Conservation (phyloP, 2,113 vertebrate species). For the Uria aalge region DNA sequence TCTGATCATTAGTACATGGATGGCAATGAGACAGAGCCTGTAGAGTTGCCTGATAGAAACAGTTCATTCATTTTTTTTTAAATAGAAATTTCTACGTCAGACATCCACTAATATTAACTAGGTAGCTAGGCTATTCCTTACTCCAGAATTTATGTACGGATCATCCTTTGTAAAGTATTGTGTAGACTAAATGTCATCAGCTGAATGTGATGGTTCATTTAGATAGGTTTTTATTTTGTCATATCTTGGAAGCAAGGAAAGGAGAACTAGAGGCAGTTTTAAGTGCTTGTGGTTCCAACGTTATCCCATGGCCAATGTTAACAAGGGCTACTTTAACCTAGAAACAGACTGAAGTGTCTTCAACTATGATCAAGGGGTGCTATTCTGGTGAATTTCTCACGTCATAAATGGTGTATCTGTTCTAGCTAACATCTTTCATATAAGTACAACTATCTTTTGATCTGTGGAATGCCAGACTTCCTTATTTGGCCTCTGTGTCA, state of each 20-base stretch:
- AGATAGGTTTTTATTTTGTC: background rate
- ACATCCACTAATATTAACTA: background rate
- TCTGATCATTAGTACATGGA: background rate
- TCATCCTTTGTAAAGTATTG: background rate
- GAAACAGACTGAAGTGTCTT: background rate
- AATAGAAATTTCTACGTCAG: background rate
- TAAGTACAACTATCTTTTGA: background rate
- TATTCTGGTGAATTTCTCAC: background rate
- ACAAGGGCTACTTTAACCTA: background rate
- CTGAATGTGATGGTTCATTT: background rate
- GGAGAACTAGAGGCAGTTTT: background rate
- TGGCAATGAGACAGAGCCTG: background rate
- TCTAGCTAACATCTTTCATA: background rate
- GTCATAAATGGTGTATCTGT: background rate
- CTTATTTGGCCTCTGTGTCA: background rate
- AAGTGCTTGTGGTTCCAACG: background rate
- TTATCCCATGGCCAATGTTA: background rate
- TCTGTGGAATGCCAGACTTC: background rate
- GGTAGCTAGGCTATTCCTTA: background rate
- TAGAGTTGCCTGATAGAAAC: background rate
- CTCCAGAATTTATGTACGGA: accelerated
- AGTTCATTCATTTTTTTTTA: background rate
- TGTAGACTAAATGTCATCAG: background rate
- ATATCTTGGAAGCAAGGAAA: background rate
- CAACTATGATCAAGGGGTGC: background rate